These are phyloP conservation scores for Acridotheres tristis DNA, from an alignment of 2,797 vertebrate genomes.

Conservation along the genomic window DNA sequence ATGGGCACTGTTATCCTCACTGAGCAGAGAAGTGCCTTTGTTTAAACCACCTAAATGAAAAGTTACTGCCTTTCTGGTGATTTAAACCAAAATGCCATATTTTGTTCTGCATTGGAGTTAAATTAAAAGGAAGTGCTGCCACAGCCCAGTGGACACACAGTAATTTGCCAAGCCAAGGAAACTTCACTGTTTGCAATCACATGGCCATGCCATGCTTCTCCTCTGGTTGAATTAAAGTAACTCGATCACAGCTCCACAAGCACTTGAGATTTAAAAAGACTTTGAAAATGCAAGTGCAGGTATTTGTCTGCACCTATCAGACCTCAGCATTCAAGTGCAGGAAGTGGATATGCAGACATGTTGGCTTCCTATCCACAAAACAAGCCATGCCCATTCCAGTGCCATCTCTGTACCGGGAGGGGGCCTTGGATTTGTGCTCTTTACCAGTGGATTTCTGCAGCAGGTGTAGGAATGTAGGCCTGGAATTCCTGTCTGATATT, in stretches of 20 bases:
- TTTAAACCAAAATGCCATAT: neutral
- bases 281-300: neutral
- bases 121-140: neutral
- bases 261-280: neutral
- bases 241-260: neutral
- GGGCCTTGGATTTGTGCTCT: neutral
- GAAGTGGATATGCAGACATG: neutral
- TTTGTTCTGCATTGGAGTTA: neutral
- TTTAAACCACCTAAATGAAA: neutral
- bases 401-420: neutral
- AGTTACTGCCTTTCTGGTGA: neutral
- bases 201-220: neutral
- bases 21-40: neutral
- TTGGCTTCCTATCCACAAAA: neutral
- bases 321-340: neutral
- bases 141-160: neutral
- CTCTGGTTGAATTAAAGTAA: neutral
- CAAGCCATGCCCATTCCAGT: fast-evolving
- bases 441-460: neutral
- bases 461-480: neutral
- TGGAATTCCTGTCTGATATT: neutral
- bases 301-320: neutral
- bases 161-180: neutral
- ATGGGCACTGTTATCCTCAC: neutral
- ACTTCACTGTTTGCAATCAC: neutral